Base-by-base conservation (phyloP, 1,140 invertebrate genomes). In the Macrocentrus cingulum region DNA sequence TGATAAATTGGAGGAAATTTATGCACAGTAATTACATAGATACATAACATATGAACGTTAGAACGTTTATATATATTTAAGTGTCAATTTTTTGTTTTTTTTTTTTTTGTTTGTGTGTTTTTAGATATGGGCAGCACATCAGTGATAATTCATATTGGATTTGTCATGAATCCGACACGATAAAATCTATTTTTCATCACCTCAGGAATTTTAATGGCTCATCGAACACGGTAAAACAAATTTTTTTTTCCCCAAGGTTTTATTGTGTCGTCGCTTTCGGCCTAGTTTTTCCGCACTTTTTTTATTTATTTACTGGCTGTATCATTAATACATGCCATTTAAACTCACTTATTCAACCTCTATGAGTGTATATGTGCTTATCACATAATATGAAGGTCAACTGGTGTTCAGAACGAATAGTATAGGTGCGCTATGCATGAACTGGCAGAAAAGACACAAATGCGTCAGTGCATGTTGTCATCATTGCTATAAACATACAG, bases 101-200 rank as follows among this genome's bases (percentile, higher is more conserved):
- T 51, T 50, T 11, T 32, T 51, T 20, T n/a, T 0, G 18, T n/a
- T 8, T 22, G 19, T 11, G 18, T 52, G 45, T 85, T 83, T 56
- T 85, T 44, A 79, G 77, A 52, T 80, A 95, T 81, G 95, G 95
- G 0, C 88, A 88, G 71, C 95, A 98, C 77, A 80, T 93, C 4
- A 88, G 85, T 39, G 81, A 87, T 23, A 94, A 95, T 78, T 94
- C 92, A 0, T 98, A 98, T 75, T 96, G 86, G 75, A 85, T 95
- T 54, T 95, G 94, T 74, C 79, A 92, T 65, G 88, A 97, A 46
- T 84, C 84, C 18, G 68, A 80, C 0, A 80, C 80, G 0, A 92
- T 94, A 19, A 84, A 84, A 57, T 72, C 70, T 37, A 92, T 98
- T 73, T 98, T 99, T 76, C 81, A 90, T 11, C 81, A 88, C 42